Evolutionary conservation across 1,140 invertebrate species (phyloP).

Genomic region (Drosophila sturtevanti): DNA sequence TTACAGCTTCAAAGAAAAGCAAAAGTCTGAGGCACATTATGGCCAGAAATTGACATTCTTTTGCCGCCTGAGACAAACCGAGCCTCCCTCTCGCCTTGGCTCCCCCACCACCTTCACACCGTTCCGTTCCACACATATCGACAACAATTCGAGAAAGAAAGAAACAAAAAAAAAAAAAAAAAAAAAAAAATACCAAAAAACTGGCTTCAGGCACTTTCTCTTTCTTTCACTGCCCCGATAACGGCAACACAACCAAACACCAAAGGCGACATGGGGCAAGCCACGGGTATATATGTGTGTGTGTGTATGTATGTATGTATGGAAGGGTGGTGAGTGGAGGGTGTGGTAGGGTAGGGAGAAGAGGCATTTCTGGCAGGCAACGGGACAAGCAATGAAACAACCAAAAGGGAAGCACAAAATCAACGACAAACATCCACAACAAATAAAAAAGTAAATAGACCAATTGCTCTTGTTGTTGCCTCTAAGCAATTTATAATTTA

Average conservation of each 20-base stretch:
- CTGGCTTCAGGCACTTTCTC: slow-evolving; percentile 78
- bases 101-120: background rate
- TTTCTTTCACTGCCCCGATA: slow-evolving; percentile 78
- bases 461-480: slow-evolving; percentile 67
- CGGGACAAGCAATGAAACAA: background rate
- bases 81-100: slow-evolving; percentile 11
- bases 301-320: no score
- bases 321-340: slow-evolving; percentile 4
- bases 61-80: slow-evolving; percentile 34
- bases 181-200: slow-evolving; percentile 61
- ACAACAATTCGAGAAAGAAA: slow-evolving; percentile 68
- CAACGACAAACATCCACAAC: slow-evolving; percentile 53
- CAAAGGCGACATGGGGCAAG: slow-evolving; percentile 9
- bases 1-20: slow-evolving; percentile 80
- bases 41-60: slow-evolving; percentile 79
- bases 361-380: background rate
- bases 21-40: slow-evolving; percentile 76
- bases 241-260: slow-evolving; percentile 42
- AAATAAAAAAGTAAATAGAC: slow-evolving; percentile 68
- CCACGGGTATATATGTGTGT: no score
- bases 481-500: slow-evolving; percentile 73
- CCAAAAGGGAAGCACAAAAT: slow-evolving; percentile 71
- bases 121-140: slow-evolving; percentile 31
- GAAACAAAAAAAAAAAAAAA: slow-evolving; percentile 44
- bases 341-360: background rate